A percentile compares a stretch with the other conserved stretches of the same genome.
These are phyloP conservation scores for Gallirallus australis DNA, from an alignment of 2,797 vertebrate species.

Conservation along the genomic window DNA sequence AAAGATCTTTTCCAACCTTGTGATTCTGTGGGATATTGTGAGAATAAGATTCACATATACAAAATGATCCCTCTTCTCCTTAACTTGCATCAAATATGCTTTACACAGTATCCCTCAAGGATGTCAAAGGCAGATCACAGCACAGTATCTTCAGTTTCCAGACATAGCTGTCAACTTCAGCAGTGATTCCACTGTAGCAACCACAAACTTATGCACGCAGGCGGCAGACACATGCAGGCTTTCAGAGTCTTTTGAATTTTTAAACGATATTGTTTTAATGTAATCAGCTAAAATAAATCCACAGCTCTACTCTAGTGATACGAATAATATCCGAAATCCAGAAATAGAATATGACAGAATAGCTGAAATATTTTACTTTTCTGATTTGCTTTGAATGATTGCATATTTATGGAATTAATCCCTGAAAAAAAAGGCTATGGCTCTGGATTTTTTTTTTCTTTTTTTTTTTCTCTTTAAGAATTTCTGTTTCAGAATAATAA, in stretches of 20 bases:
- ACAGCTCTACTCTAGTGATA: background rate
- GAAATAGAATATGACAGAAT: background rate
- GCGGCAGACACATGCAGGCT: background rate
- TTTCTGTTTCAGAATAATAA: conserved; percentile 18
- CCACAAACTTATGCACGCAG: background rate
- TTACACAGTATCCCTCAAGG: background rate
- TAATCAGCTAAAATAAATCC: conserved; percentile 20
- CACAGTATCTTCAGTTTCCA: background rate
- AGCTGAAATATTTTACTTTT: background rate
- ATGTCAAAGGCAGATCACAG: background rate
- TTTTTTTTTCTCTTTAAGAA: background rate
- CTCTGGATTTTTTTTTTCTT: background rate
- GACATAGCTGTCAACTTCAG: background rate
- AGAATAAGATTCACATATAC: background rate
- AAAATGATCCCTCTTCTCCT: background rate
- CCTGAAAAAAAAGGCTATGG: background rate
- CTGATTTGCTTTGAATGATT: background rate
- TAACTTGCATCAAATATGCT: background rate
- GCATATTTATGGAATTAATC: background rate
- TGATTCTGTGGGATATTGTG: background rate
- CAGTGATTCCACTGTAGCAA: background rate
- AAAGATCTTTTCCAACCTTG: too few species aligned
- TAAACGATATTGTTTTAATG: background rate
- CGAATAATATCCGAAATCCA: conserved; percentile 3
- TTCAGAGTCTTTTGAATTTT: background rate